A percentile compares a stretch with the other conserved stretches of the same genome.
Evolutionary conservation across 64 coral and sea anemone genomes (phyloP).

Genomic region (Pocillopora damicornis): DNA sequence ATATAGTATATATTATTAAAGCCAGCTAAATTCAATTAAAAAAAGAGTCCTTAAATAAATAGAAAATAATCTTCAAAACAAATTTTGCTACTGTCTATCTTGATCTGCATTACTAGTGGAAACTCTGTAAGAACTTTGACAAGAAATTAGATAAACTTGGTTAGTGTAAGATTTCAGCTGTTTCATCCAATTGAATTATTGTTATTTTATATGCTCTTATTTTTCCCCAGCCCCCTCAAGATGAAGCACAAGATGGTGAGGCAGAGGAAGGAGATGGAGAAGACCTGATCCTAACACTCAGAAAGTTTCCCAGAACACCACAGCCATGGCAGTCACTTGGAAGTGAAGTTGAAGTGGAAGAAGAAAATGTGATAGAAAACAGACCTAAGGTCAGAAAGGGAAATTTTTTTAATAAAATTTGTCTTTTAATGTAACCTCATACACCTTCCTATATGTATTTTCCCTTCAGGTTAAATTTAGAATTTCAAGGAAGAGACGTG

Average conservation of each 20-base stretch:
- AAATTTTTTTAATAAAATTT: not conserved
- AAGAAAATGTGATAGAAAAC: constrained; percentile 81
- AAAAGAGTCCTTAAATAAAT: too few relatives aligned
- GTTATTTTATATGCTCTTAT: not conserved
- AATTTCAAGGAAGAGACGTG: constrained; percentile 85
- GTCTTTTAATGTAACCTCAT: not conserved
- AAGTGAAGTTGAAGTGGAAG: constrained; percentile 90
- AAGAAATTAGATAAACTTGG: too few relatives aligned
- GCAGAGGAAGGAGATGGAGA: constrained; percentile 52
- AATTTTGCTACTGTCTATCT: too few relatives aligned
- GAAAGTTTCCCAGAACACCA: constrained; percentile 74
- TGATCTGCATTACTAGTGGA: too few relatives aligned
- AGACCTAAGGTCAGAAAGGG: constrained; percentile 60
- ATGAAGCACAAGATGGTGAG: constrained; percentile 46
- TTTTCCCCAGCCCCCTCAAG: constrained; percentile 31
- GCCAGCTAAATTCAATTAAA: too few relatives aligned
- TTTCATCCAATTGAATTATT: not conserved
- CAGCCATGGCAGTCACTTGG: constrained; percentile 89
- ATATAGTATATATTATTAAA: too few relatives aligned
- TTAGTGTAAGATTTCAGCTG: too few relatives aligned
- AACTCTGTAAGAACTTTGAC: too few relatives aligned
- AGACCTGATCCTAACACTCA: constrained; percentile 30
- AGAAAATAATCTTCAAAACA: too few relatives aligned
- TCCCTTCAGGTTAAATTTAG: constrained; percentile 72
- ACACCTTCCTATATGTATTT: not conserved